Base-by-base conservation (phyloP, 2,888 invertebrate genomes). In the Saturnia pavonia region DNA sequence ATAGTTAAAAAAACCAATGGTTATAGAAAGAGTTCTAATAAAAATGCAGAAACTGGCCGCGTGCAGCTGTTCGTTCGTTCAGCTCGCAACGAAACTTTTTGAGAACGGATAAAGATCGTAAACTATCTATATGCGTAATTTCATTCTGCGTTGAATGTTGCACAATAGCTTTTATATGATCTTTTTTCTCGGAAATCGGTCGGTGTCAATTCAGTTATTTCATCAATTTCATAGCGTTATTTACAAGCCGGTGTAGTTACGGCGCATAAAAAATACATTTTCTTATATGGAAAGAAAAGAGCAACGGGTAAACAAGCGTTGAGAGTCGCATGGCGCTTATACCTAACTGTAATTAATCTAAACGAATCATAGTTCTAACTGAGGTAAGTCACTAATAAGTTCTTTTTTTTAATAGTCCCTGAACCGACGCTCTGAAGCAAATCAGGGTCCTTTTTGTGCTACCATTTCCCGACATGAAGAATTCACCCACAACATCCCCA, bases 111-210 rank as follows among this genome's bases (percentile, higher is more conserved):
- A 22, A 22, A 43, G 42, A 42, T 45, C 40, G 22, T 40, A 45
- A 67, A 45, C 67, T 25, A 67, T n/a, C 22, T 67, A 40, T 43
- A 42, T 22, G 67, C 42, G 19, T 43, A 43, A 66, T 42, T 67
- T 42, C 11, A 22, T 57, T 57, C 57, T 25, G 4, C 22, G 57
- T 25, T 25, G 25, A 16, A 57, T 19, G 57, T 57, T 57, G 12
- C 57, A 57, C 25, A 57, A 57, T 57, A 27, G 22, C 14, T 57
- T 57, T 57, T 54, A 22, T 54, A 54, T 54, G 54, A 54, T 54
- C n/a, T 22, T 27, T 57, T 57, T 57, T 25, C 14, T 57, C 4
- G 9, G 14, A 25, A 27, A 57, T 57, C 22, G 25, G 25, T 0
- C 1, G 1, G 22, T 57, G 57, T 57, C 4, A 57, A 57, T 25